Evolutionary conservation across 37 sponge, comb jelly and placozoan genomes (phyloP).

Genomic region (Corticium candelabrum): DNA sequence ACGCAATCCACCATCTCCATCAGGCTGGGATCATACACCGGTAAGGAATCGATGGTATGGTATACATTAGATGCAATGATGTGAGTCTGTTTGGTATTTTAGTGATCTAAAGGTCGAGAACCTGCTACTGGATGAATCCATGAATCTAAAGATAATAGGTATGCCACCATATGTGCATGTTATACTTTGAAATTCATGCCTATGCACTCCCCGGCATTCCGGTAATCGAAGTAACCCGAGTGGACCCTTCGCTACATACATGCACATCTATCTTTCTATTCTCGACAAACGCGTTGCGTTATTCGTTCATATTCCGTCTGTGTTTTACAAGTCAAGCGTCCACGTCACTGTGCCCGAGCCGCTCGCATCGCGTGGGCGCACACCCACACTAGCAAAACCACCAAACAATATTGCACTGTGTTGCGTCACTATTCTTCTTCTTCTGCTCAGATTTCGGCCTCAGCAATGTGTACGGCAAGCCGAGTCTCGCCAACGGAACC

Average conservation of each 20-base stretch:
- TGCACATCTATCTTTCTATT: no score
- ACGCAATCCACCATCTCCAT: slow-evolving; percentile 40
- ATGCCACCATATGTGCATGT: no score
- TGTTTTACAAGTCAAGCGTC: no score
- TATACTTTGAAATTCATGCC: no score
- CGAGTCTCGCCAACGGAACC: neutral
- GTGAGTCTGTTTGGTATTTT: neutral
- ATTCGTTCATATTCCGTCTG: no score
- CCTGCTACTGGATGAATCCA: slow-evolving; percentile 18
- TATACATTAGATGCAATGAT: neutral
- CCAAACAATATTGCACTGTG: neutral
- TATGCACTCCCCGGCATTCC: no score
- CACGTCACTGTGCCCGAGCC: no score
- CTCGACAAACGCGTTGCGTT: no score
- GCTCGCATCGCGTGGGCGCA: no score
- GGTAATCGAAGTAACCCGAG: no score
- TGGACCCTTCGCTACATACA: no score
- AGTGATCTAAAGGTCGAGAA: slow-evolving; percentile 57
- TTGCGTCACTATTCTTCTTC: neutral
- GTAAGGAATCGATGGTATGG: slow-evolving; percentile 10
- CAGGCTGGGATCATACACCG: slow-evolving; percentile 35
- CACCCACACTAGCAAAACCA: no score
- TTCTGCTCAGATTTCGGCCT: slow-evolving; percentile 27
- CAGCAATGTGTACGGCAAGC: slow-evolving; percentile 14
- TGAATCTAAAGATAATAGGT: slow-evolving; percentile 31